phyloP scores from a whole-genome alignment of 2,797 vertebrate species.

The Anisognathus igniventris region DNA sequence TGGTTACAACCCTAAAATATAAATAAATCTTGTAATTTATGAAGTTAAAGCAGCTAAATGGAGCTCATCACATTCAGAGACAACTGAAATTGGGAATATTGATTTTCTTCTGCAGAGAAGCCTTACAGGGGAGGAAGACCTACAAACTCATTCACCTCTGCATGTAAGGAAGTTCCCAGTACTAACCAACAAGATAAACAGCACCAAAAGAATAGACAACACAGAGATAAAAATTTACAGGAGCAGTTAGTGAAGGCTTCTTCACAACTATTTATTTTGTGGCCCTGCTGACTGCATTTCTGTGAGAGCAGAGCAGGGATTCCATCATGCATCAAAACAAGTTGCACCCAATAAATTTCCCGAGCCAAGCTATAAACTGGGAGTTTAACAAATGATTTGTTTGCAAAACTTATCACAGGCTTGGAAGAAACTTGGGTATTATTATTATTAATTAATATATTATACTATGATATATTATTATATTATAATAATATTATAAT shows the following conservation, averaged over 20 bases:
- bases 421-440: neutral
- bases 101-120: neutral
- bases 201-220: neutral
- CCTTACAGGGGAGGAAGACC: neutral
- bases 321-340: neutral
- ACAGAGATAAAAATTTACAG: neutral
- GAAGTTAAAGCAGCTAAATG: neutral
- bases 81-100: neutral
- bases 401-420: neutral
- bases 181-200: neutral
- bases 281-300: neutral
- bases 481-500: too few relatives aligned
- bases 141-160: neutral
- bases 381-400: neutral
- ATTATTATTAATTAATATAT: too few relatives aligned
- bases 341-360: neutral
- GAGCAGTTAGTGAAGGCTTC: neutral
- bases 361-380: neutral
- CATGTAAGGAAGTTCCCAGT: neutral
- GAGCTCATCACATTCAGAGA: neutral
- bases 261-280: neutral
- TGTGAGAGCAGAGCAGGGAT: neutral
- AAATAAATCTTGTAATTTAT: neutral
- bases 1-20: neutral
- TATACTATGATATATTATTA: too few relatives aligned